Evolutionary conservation across 2,888 invertebrate genomes (phyloP), one percentile per base, ranked within the genome.

Genomic region (Spatulosminthurus flaviceps): DNA sequence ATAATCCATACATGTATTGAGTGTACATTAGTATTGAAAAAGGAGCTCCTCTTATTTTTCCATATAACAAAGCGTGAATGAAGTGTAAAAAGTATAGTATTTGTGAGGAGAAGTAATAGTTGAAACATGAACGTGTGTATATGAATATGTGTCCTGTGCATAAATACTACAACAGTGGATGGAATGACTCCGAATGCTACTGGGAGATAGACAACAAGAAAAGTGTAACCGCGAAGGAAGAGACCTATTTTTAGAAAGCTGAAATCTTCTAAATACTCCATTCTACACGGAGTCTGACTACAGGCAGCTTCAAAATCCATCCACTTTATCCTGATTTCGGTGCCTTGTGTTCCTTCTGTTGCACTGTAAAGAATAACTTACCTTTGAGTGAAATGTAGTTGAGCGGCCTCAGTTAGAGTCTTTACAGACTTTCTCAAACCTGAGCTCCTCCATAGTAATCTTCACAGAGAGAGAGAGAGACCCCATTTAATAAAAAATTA

Each of bases 221-320:
- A 72, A 71, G 77, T 34, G 70, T 28, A 77, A 51, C 61, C 64
- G 51, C 29, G 76, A 26, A 64, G 77, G 64, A 66, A 70, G 66
- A 72, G 76, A 80, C 75, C 82, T 84, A 84, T 84, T 84, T 84
- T 83, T 84, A 84, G 84, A 84, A 83, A 80, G 82, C 82, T 82
- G 80, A 83, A 80, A 82, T 80, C 80, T 73, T 77, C 41, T 72
- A 72, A 78, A 80, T 77, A 73, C 73, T 51, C 71, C 24, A 70
- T 61, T 74, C 74, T 51, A 79, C 34, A 51, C 73, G 24, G 51
- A 61, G 64, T 60, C 74, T 60, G 64, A 74, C 61, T 61, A 22
- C 74, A 29, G 61, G 61, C 61, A 74, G 74, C 61, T 60, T 42
- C 73, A 26, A 16, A 22, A 24, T 73, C 19, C 61, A 21, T 74